Evolutionary conservation across 2,888 invertebrate species (phyloP), one percentile per base, ranked within the genome.

Genomic region (Lasioglossum morio): DNA sequence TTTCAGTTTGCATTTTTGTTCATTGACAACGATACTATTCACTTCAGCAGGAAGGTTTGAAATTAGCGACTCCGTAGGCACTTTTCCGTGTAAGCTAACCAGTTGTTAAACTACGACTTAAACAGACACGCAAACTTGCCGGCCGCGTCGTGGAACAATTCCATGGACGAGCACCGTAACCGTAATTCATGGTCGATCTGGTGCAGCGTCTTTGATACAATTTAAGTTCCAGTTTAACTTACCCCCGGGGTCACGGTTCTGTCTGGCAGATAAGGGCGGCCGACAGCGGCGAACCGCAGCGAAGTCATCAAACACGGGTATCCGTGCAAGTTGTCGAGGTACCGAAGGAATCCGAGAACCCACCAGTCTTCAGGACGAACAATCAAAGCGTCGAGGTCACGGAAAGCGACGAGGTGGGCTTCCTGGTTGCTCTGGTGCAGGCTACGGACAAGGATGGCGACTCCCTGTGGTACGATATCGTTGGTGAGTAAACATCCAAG

Each of bases 401-500:
- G 57, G 98, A 98, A 95, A 97, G 97, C 91, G 99, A 99, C 95
- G 96, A 97, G 92, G 97, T 98, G 60, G 99, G 99, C 40, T 98
- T 98, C 95, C 96, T 98, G 89, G 98, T 99, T 4, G 97, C 98
- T 76, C 96, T 98, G 85, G 96, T 99, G 92, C 97, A 98, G 93
- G 99, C 99, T 10, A 96, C 96, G 66, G 99, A 99, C 95, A 97
- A 97, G 79, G 99, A 99, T 94, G 97, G 97, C 72, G 98, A 99
- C 94, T 96, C 97, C 84, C 96, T 99, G 90, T 99, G 98, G 98
- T 99, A 98, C 95, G 97, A 98, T 93, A 99, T 99, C 88, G 97
- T 97, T 84, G 97, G 98, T 98, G 95, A 96, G 97, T 96, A 69
- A 30, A 46, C 40, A 27, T 16, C 34, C n/a, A 3, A 57, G 53